Evolutionary conservation across 2,113 vertebrate species (phyloP), one percentile per base, ranked within the genome.

Genomic region (Cavia aperea): DNA sequence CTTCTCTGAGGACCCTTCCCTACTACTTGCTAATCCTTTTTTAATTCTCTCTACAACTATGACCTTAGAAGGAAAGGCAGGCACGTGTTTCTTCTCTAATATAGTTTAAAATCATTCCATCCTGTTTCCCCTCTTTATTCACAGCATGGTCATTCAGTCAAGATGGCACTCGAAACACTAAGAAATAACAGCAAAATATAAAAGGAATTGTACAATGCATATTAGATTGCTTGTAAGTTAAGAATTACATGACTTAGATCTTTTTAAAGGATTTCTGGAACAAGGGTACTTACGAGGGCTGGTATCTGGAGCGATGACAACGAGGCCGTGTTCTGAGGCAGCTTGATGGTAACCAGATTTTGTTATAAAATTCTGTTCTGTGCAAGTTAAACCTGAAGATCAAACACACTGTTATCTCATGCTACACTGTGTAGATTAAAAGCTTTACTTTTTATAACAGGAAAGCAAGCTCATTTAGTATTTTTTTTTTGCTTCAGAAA

Each of bases 331-430:
- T 58, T 99, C 98, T 2, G 98, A 98, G 0, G 99, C 99, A 4
- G 98, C 97, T 84, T 98, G 98, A 56, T 99, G 99, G 89, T 97
- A 98, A 33, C 98, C 98, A 12, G 99, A 98, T 97, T 99, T 99
- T 0, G 98, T 98, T 97, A 99, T 99, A 94, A 99, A 99, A 96
- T 99, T 99, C 96, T 99, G 99, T 93, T 99, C 99, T 0, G 98
- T 99, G 84, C 99, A 99, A 0, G 99, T 99, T 96, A 99, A 96
- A 15, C 99, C 99, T 99, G 92, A 58, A 92, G 83, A 97, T 4
- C 23, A 95, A 96, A 95, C 97, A 68, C 2, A 96, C 0, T 9
- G 0, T n/a, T 63, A 49, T 0, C 1, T 92, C 86, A 65, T 63
- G 63, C 15, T 93, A 66, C 19, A 62, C 23, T 68, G 21, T 63